Conservation (phyloP, 2,888 invertebrate genomes). For the Hypolimnas misippus region DNA sequence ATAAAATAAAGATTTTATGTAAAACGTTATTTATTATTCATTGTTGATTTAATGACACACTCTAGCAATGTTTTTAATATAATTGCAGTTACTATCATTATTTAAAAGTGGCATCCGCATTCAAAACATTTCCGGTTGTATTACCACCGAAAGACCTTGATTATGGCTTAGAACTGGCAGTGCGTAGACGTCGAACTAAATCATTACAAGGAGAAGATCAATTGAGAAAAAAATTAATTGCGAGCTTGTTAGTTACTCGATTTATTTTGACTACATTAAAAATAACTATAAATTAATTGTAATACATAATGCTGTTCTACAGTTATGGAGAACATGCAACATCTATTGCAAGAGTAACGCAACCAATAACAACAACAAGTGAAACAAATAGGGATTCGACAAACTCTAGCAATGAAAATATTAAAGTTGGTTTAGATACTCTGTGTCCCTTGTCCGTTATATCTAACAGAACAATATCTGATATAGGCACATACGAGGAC, state of each 20-base stretch:
- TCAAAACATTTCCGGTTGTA: constrained; percentile 63
- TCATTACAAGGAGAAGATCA: constrained; percentile 72
- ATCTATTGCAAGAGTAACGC: constrained; percentile 24
- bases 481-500: constrained; percentile 65
- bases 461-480: constrained; percentile 53
- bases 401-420: constrained; percentile 50
- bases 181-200: constrained; percentile 75
- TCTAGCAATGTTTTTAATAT: no score
- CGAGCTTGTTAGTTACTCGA: constrained; percentile 68
- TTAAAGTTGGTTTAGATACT: constrained; percentile 45
- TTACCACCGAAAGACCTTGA: constrained; percentile 58
- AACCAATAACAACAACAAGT: constrained; percentile 31
- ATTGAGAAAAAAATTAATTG: constrained; percentile 66
- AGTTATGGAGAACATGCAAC: constrained; percentile 58
- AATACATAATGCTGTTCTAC: constrained; percentile 29
- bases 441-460: constrained; percentile 47
- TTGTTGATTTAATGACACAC: no score
- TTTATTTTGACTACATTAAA: no score
- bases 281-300: no score
- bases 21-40: no score
- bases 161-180: constrained; percentile 73
- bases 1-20: no score
- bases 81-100: constrained; percentile 72
- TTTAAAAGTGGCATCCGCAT: constrained; percentile 66
- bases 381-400: constrained; percentile 39